Conservation (phyloP, 2,113 vertebrate species). For the Eulemur rufifrons region DNA sequence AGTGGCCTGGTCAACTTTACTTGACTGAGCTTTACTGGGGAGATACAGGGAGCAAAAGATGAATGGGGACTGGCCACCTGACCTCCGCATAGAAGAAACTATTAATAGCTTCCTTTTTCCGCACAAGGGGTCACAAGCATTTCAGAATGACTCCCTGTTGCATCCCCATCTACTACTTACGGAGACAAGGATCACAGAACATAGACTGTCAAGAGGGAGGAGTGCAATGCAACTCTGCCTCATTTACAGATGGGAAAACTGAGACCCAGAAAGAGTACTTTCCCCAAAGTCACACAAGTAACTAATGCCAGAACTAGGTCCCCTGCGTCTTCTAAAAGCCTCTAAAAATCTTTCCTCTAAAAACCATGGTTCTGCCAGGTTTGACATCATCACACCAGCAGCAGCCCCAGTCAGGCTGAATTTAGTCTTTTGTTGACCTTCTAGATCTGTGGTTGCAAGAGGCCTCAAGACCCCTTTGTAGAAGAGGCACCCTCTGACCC, state of each 20-base stretch:
- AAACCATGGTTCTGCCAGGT: conserved; percentile 32
- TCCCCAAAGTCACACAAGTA: conserved; percentile 48
- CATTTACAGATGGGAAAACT: conserved; percentile 36
- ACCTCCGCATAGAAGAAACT: neutral
- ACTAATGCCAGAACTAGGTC: conserved; percentile 45
- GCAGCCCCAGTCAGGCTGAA: conserved; percentile 44
- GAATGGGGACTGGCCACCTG: neutral
- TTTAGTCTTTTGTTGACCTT: conserved; percentile 67
- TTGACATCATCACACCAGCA: conserved; percentile 46
- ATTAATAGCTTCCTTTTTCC: neutral
- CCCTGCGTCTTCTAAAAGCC: conserved; percentile 41
- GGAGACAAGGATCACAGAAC: neutral
- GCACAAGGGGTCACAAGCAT: neutral
- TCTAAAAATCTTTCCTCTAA: conserved; percentile 49
- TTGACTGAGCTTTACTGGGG: neutral
- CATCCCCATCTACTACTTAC: neutral
- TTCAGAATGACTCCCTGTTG: conserved; percentile 29
- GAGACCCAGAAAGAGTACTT: conserved; percentile 9
- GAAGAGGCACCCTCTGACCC: conserved; percentile 54
- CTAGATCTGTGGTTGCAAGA: conserved; percentile 49
- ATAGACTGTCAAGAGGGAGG: neutral
- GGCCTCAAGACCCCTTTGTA: conserved; percentile 65
- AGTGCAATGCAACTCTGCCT: neutral
- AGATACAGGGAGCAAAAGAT: conserved; percentile 16
- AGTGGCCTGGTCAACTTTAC: neutral